phyloP scores from a whole-genome alignment of 1,140 invertebrate genomes.

The Zaprionus lachaisei region DNA sequence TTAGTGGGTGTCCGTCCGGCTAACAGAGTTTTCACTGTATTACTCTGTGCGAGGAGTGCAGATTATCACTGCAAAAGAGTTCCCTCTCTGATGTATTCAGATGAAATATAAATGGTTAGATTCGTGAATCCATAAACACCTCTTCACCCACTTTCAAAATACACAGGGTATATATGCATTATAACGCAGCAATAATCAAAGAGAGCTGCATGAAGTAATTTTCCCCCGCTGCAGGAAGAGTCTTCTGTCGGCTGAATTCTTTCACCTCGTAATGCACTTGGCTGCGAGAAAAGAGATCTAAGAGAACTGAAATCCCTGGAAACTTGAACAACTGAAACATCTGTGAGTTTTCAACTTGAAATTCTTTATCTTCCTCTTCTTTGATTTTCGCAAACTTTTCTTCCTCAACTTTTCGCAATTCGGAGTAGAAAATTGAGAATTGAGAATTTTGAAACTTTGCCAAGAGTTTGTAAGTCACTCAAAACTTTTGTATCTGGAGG shows the following conservation, averaged over 20 bases:
- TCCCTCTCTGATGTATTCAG: too few species aligned
- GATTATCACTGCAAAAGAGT: too few species aligned
- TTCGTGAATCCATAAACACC: not conserved
- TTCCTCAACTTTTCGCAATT: not conserved
- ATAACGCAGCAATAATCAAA: not conserved
- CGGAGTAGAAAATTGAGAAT: not conserved
- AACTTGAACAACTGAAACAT: conserved; percentile 1
- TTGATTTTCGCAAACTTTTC: not conserved
- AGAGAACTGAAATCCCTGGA: not conserved
- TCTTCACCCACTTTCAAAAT: not conserved
- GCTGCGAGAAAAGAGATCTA: not conserved
- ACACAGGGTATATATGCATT: not conserved
- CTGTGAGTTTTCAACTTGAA: conserved; percentile 3
- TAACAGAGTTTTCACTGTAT: too few species aligned
- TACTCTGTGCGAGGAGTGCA: too few species aligned
- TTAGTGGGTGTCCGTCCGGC: too few species aligned
- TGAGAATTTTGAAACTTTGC: conserved; percentile 2
- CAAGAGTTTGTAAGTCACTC: conserved; percentile 1
- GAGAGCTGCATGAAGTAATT: not conserved
- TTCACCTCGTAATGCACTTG: not conserved
- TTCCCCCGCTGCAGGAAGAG: too few species aligned
- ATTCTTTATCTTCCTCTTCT: not conserved
- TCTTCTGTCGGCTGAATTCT: too few species aligned
- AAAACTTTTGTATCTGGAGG: not conserved
- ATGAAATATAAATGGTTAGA: too few species aligned